These are phyloP conservation scores for Drosophila elegans DNA, from an alignment of 1,140 invertebrate genomes.

Conservation along the genomic window DNA sequence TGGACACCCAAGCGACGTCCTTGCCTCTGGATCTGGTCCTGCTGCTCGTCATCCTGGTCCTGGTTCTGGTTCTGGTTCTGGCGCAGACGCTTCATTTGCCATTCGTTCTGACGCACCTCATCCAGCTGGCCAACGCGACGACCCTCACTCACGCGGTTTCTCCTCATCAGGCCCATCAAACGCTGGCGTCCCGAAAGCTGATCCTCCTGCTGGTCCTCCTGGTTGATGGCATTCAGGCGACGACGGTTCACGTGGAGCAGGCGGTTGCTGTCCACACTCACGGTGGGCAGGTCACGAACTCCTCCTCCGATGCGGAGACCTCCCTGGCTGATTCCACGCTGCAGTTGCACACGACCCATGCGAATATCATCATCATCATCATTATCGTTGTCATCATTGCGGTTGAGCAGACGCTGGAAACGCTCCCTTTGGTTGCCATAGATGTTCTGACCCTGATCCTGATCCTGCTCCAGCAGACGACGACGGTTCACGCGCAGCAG, in stretches of 20 bases:
- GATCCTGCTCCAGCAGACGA: conserved; percentile 18
- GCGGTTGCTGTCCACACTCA: conserved; percentile 42
- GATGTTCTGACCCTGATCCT: conserved; percentile 4
- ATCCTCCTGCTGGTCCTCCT: conserved; percentile 7
- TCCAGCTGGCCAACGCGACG: conserved; percentile 31
- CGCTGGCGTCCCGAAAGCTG: conserved; percentile 29
- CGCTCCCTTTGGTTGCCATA: conserved; percentile 38
- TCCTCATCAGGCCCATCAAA: conserved; percentile 25
- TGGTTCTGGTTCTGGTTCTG: not conserved
- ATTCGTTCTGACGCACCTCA: conserved; percentile 19
- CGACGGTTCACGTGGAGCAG: conserved; percentile 47
- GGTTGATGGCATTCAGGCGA: conserved; percentile 26
- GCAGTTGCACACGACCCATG: conserved; percentile 39
- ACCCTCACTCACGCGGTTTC: conserved; percentile 45
- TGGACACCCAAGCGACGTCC: not conserved
- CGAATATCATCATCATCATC: conserved; percentile 22
- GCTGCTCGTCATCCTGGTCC: conserved; percentile 5
- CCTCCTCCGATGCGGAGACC: conserved; percentile 20
- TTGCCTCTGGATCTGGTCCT: conserved; percentile 1
- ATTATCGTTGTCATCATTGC: conserved; percentile 30
- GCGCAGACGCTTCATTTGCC: conserved; percentile 7
- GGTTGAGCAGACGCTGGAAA: conserved; percentile 25
- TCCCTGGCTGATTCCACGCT: conserved; percentile 31
- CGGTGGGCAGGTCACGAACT: conserved; percentile 38
- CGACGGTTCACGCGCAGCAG: conserved; percentile 46